These are phyloP conservation scores for Ganaspis sp. DNA, from an alignment of 1,140 invertebrate genomes.

Conservation along the genomic window DNA sequence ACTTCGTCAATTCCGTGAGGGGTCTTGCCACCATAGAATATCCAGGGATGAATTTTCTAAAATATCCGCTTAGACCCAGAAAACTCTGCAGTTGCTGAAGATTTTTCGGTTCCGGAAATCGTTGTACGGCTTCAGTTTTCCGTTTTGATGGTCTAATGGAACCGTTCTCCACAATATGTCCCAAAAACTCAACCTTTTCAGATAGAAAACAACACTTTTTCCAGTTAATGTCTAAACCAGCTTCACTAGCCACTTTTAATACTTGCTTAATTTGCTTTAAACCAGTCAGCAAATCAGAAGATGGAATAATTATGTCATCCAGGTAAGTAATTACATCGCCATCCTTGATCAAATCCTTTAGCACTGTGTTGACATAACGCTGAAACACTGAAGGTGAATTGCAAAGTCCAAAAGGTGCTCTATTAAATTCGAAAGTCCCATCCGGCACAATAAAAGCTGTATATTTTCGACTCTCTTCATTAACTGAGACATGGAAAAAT, in stretches of 20 bases:
- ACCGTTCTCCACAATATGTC: conserved; percentile 21
- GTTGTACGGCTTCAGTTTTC: conserved; percentile 61
- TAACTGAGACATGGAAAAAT: conserved; percentile 19
- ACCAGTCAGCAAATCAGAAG: background rate
- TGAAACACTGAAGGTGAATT: background rate
- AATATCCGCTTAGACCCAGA: conserved; percentile 18
- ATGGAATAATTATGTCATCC: background rate
- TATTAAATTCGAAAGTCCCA: conserved; percentile 18
- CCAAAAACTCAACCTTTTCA: conserved; percentile 19
- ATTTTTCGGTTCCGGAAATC: conserved; percentile 56
- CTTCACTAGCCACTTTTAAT: background rate
- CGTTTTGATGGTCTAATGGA: conserved; percentile 10
- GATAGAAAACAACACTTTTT: conserved; percentile 26
- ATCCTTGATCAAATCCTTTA: background rate
- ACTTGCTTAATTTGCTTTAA: background rate
- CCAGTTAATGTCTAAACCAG: conserved; percentile 17
- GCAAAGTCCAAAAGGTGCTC: background rate
- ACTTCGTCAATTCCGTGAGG: background rate
- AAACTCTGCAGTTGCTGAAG: conserved; percentile 19
- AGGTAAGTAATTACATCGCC: background rate
- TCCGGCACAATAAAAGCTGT: background rate
- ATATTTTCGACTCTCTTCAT: conserved; percentile 7
- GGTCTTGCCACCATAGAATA: conserved; percentile 20
- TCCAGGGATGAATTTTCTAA: conserved; percentile 1
- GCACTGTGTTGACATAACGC: background rate